Base-by-base conservation (phyloP, 1,140 invertebrate genomes). In the Caenorhabditis remanei region DNA sequence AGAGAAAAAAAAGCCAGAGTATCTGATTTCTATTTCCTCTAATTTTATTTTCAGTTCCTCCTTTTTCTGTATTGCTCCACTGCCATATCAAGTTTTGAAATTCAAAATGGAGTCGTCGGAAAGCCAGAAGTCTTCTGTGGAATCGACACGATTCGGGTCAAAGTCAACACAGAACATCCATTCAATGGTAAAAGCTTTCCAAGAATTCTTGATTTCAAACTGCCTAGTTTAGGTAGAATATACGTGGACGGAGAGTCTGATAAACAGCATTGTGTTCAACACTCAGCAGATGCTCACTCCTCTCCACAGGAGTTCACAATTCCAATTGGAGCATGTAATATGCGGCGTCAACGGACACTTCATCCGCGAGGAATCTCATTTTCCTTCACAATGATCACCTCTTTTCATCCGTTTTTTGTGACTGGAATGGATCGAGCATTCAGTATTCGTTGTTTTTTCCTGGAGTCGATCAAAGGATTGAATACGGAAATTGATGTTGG, bases 241-340 rank as follows among this genome's bases (percentile, higher is more conserved):
- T 92, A 91, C 67, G 92, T 92, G 14, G 85, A 92, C 53, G 91
- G 92, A 32, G 91, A 92, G 83, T 89, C 90, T 0, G 92, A 92
- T 41, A 86, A 87, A 13, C 85, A 90, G 43, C 89, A 89, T 85
- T 92, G 91, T 75, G 85, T 92, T 16, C 89, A 88, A 41, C 83
- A 58, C 19, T 90, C 90, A 50, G 85, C 75, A 19, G 56, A 87
- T 41, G 75, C 65, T 32, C 85, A 84, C 46, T 83, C 65, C 4
- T 43, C 40, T 24, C 63, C 46, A 8, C 79, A 43, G 7, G 90
- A 91, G 32, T 91, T 92, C 63, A 85, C 86, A 19, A 82, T 92
- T 6, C 88, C 89, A 41, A 92, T 92, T 82, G 91, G 91, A 46
- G 90, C 89, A 11, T 92, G 91, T 56, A 93, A 93, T 43, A 92